A percentile compares a stretch with the other conserved stretches of the same genome.
Evolutionary conservation across 2,888 invertebrate species (phyloP).

Genomic region (Drymonia ruficornis): DNA sequence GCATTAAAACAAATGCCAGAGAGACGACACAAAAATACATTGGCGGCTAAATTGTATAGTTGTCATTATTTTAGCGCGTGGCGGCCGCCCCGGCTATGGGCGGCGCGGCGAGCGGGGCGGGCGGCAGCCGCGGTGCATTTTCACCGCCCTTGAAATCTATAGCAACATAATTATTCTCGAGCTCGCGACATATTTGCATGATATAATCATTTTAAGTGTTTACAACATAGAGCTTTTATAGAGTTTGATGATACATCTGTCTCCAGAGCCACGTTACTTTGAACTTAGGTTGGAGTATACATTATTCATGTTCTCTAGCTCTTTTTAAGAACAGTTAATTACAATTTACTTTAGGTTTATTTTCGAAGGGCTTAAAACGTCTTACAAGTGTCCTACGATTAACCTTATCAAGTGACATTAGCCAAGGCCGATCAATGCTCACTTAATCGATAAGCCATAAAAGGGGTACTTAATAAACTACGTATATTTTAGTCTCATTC

Average conservation of each 20-base stretch:
- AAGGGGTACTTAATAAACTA: neutral
- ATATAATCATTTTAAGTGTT: neutral
- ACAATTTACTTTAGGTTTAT: neutral
- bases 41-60: constrained; percentile 38
- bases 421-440: neutral
- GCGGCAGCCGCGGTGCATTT: constrained; percentile 26
- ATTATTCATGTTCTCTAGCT: no score
- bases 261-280: constrained; percentile 6
- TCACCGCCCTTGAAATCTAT: constrained; percentile 41
- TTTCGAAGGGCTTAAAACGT: neutral
- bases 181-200: constrained; percentile 16
- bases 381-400: neutral
- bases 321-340: no score
- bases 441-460: neutral
- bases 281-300: no score
- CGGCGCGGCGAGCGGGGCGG: constrained; percentile 36
- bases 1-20: constrained; percentile 34
- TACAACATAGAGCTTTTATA: neutral
- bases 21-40: constrained; percentile 32
- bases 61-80: constrained; percentile 51
- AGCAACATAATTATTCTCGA: constrained; percentile 35
- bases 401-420: constrained; percentile 1
- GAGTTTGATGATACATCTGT: constrained; percentile 19
- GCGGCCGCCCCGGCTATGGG: constrained; percentile 30
- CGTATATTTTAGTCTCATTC: neutral